A percentile compares a stretch with the other conserved stretches of the same genome.
Evolutionary conservation across 2,113 vertebrate species (phyloP).

Genomic region (Catagonus wagneri): DNA sequence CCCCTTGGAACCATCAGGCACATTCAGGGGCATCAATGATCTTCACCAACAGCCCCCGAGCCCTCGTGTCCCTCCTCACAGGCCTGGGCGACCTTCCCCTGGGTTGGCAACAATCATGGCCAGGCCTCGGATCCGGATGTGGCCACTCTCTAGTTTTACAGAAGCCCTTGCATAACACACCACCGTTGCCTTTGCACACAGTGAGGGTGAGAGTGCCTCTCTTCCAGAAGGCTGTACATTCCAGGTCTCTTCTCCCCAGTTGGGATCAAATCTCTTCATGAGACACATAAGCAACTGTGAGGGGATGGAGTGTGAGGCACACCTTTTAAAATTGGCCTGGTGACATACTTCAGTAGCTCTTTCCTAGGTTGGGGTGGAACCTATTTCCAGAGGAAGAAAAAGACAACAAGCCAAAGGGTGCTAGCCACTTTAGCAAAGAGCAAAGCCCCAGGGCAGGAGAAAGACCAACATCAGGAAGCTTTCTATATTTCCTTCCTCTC

Average conservation of each 20-base stretch:
- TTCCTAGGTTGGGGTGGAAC: conserved; percentile 2
- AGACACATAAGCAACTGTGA: conserved; percentile 25
- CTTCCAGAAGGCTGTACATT: background rate
- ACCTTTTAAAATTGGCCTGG: conserved; percentile 43
- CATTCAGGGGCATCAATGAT: accelerated
- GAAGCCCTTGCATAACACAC: background rate
- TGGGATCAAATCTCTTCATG: background rate
- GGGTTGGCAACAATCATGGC: background rate
- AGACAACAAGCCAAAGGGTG: background rate
- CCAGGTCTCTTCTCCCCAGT: background rate
- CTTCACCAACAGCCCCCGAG: accelerated
- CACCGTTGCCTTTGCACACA: background rate
- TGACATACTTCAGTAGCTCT: conserved; percentile 27
- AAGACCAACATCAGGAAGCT: background rate
- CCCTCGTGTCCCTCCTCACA: background rate
- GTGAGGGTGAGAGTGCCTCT: background rate
- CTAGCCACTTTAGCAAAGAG: background rate
- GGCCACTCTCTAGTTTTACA: background rate
- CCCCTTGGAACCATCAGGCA: background rate
- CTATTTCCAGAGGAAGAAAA: background rate
- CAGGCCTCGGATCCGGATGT: too few relatives aligned
- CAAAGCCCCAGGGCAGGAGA: background rate
- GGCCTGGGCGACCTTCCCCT: background rate
- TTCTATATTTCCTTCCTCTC: background rate
- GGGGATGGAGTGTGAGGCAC: background rate